Conservation (phyloP, 1,140 invertebrate species). For the Thaumetopoea pityocampa region DNA sequence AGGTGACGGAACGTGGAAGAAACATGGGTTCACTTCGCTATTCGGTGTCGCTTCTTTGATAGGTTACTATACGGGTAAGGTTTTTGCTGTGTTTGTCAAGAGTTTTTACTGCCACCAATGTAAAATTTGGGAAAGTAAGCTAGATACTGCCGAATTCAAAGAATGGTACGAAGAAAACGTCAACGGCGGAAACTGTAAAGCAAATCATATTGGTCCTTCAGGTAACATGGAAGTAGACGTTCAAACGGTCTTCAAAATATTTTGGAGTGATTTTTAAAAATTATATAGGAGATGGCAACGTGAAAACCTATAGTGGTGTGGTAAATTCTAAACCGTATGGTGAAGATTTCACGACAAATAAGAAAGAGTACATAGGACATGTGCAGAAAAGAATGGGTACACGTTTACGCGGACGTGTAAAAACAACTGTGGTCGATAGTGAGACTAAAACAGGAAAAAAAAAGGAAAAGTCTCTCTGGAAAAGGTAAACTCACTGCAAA, state of each 20-base stretch:
- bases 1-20: too few species aligned
- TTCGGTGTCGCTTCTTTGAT: neutral
- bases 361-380: neutral
- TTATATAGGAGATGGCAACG: neutral
- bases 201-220: neutral
- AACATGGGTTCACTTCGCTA: too few species aligned
- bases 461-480: neutral
- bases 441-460: neutral
- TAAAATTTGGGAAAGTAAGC: neutral
- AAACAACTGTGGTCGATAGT: neutral
- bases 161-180: neutral
- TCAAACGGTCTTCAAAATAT: neutral
- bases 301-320: neutral
- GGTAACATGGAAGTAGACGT: neutral
- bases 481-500: neutral
- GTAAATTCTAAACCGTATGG: neutral
- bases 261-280: neutral
- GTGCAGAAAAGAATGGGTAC: neutral
- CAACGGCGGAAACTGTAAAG: neutral
- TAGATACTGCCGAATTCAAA: slow-evolving; percentile 1
- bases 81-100: neutral
- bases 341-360: neutral
- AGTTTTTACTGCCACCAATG: neutral
- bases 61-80: neutral
- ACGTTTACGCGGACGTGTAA: neutral